Conservation (phyloP, 2,888 invertebrate genomes). For the Mycalesis mineus region DNA sequence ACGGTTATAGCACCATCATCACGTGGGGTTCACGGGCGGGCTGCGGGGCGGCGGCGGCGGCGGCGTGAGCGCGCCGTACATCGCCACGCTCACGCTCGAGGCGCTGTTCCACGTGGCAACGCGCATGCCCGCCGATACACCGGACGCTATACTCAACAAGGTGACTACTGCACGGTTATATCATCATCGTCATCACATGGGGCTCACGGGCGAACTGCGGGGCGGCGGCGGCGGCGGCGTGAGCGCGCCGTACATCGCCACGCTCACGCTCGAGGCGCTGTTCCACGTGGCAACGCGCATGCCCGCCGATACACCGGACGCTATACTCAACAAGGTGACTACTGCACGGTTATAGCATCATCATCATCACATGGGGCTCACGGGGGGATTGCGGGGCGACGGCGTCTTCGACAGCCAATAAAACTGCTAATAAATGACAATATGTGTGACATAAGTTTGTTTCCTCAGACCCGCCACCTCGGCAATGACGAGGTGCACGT, state of each 20-base stretch:
- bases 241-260: constrained; percentile 96
- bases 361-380: no score
- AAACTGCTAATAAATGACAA: no score
- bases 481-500: constrained; percentile 99
- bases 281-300: constrained; percentile 99
- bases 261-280: constrained; percentile 94
- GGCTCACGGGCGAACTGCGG: constrained; percentile 95
- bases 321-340: constrained; percentile 88
- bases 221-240: constrained; percentile 93
- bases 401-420: constrained; percentile 95
- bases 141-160: constrained; percentile 92
- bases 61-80: constrained; percentile 96
- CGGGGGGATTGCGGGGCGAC: constrained; percentile 93
- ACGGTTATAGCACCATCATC: no score
- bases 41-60: constrained; percentile 92
- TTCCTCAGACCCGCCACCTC: constrained; percentile 87
- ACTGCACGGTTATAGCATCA: no score
- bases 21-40: constrained; percentile 97
- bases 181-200: no score
- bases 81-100: constrained; percentile 94
- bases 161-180: no score
- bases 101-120: constrained; percentile 99
- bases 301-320: constrained; percentile 93
- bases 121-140: constrained; percentile 93
- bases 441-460: neutral